Conservation (phyloP, 1,140 invertebrate species). For the Ostrea edulis region DNA sequence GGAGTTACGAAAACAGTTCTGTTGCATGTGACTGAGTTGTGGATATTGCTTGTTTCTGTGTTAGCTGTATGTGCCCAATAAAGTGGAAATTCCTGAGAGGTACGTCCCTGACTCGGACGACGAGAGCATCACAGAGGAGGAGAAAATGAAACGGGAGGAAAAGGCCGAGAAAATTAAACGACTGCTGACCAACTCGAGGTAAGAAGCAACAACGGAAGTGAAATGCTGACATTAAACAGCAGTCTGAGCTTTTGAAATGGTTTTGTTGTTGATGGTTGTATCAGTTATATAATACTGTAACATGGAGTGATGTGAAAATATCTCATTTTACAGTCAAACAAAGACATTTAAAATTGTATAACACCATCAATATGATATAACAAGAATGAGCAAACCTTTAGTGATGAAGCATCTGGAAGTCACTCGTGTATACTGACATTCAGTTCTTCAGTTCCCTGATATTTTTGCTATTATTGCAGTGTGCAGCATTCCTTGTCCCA, state of each 20-base stretch:
- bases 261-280: background rate
- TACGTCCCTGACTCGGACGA: constrained; percentile 86
- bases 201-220: background rate
- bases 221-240: background rate
- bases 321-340: background rate
- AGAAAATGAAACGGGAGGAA: constrained; percentile 88
- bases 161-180: constrained; percentile 95
- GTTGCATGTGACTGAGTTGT: background rate
- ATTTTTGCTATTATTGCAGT: constrained; percentile 40
- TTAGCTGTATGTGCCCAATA: constrained; percentile 90
- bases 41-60: constrained; percentile 30
- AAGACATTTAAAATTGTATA: no score
- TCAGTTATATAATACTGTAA: background rate
- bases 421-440: no score
- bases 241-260: background rate
- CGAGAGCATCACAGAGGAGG: constrained; percentile 87
- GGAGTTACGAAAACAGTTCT: constrained; percentile 10
- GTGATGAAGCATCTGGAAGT: no score
- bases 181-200: constrained; percentile 86
- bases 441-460: background rate
- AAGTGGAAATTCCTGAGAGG: constrained; percentile 93
- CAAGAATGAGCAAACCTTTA: no score
- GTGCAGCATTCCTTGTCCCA: constrained; percentile 72
- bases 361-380: no score
- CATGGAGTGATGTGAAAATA: background rate